These are phyloP conservation scores for Pristiophorus japonicus DNA, from an alignment of 2,113 vertebrate genomes.

Conservation along the genomic window DNA sequence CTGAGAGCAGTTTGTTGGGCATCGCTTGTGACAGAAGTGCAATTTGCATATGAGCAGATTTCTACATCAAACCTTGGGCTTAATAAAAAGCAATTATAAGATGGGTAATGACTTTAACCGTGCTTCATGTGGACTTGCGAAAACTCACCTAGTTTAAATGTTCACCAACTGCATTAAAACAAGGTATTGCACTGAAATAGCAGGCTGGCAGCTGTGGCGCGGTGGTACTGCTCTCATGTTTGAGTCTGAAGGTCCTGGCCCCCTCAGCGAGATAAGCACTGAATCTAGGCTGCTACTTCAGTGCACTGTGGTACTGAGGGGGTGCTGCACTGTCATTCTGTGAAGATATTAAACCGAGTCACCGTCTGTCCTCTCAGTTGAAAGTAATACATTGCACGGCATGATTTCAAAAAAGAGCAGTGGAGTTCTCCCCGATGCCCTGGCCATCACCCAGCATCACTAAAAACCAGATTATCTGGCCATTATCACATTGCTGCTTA, in stretches of 20 bases:
- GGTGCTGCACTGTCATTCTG: background rate
- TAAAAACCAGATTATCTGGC: background rate
- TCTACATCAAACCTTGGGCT: background rate
- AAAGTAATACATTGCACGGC: background rate
- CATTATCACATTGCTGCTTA: background rate
- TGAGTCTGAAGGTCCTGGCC: background rate
- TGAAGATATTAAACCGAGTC: background rate
- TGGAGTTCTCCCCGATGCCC: background rate
- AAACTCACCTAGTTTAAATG: background rate
- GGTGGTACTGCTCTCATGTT: background rate
- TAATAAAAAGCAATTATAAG: conserved; percentile 15
- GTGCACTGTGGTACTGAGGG: background rate
- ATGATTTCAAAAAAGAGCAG: background rate
- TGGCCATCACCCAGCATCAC: background rate
- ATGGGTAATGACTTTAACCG: background rate
- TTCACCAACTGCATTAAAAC: background rate
- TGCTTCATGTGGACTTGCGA: background rate
- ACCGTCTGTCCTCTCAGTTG: background rate
- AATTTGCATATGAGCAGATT: background rate
- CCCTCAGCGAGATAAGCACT: background rate
- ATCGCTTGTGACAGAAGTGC: background rate
- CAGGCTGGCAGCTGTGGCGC: background rate
- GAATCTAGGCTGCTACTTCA: background rate
- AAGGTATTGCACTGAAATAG: background rate
- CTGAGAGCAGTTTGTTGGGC: background rate